Evolutionary conservation across 37 sponge, comb jelly and placozoan genomes (phyloP).

Genomic region (Lycopodina hypogea): DNA sequence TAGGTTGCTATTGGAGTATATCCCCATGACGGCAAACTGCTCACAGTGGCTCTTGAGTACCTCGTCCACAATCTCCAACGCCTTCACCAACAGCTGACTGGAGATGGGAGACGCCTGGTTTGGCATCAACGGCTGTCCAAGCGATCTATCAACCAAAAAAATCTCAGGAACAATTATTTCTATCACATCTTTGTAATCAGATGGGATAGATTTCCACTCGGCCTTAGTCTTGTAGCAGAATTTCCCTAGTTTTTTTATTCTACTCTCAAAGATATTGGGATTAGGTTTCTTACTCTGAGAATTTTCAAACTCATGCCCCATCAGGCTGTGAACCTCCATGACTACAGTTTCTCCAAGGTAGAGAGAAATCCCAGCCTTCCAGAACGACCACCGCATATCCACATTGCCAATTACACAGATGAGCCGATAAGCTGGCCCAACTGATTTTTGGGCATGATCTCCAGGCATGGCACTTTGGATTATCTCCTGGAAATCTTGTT

Average conservation of each 20-base stretch:
- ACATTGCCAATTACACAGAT: slow-evolving; percentile 32
- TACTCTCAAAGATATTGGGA: background rate
- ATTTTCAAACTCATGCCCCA: slow-evolving; percentile 32
- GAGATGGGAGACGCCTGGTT: background rate
- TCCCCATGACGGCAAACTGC: slow-evolving; percentile 30
- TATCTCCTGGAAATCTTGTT: slow-evolving; percentile 45
- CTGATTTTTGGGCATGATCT: background rate
- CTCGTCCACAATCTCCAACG: slow-evolving; percentile 53
- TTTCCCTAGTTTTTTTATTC: background rate
- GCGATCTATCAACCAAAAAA: background rate
- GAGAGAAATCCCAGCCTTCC: slow-evolving; percentile 77
- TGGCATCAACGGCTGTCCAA: background rate
- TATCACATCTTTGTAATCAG: slow-evolving; percentile 34
- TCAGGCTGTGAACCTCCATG: slow-evolving; percentile 48
- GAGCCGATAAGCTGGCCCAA: slow-evolving; percentile 13
- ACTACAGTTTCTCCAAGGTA: slow-evolving; percentile 29
- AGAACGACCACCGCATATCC: slow-evolving; percentile 51
- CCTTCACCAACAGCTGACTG: slow-evolving; percentile 41
- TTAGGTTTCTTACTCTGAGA: slow-evolving; percentile 1
- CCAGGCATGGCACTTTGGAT: background rate
- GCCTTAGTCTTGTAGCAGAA: slow-evolving; percentile 14
- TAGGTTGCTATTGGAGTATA: slow-evolving; percentile 38
- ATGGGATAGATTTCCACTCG: slow-evolving; percentile 19
- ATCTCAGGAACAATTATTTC: slow-evolving; percentile 55
- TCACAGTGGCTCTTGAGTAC: slow-evolving; percentile 68